Conservation (phyloP, 2,113 vertebrate genomes). For the Xenopus laevis region DNA sequence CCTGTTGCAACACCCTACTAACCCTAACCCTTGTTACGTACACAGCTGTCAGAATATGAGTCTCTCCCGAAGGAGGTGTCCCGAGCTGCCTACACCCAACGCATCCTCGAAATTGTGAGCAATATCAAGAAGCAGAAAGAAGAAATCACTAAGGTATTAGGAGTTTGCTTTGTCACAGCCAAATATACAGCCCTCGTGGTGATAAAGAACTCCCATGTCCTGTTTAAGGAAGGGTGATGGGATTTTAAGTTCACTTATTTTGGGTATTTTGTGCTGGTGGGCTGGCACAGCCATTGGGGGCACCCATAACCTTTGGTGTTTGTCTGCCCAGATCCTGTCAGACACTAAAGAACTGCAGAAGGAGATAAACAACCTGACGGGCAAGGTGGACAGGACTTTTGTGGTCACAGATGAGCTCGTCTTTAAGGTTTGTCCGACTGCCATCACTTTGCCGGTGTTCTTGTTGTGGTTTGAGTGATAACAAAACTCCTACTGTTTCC, state of each 20-base stretch:
- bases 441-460: too few species aligned
- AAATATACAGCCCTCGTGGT: too few species aligned
- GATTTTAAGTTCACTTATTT: slow-evolving; percentile 10
- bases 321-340: slow-evolving; percentile 70
- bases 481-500: neutral
- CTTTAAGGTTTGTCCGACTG: slow-evolving; percentile 71
- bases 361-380: slow-evolving; percentile 83
- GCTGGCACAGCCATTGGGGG: too few species aligned
- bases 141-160: slow-evolving; percentile 84
- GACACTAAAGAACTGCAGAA: slow-evolving; percentile 90
- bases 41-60: slow-evolving; percentile 75
- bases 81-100: slow-evolving; percentile 82
- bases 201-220: too few species aligned
- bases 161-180: too few species aligned
- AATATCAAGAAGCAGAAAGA: slow-evolving; percentile 92
- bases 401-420: slow-evolving; percentile 87
- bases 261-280: too few species aligned
- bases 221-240: too few species aligned
- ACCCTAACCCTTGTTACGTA: neutral
- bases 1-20: too few species aligned
- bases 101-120: slow-evolving; percentile 86
- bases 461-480: neutral
- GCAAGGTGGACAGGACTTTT: slow-evolving; percentile 86
- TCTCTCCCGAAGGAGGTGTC: slow-evolving; percentile 76
- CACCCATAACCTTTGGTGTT: neutral